Base-by-base conservation (phyloP, 2,113 vertebrate species). In the Tyto alba region DNA sequence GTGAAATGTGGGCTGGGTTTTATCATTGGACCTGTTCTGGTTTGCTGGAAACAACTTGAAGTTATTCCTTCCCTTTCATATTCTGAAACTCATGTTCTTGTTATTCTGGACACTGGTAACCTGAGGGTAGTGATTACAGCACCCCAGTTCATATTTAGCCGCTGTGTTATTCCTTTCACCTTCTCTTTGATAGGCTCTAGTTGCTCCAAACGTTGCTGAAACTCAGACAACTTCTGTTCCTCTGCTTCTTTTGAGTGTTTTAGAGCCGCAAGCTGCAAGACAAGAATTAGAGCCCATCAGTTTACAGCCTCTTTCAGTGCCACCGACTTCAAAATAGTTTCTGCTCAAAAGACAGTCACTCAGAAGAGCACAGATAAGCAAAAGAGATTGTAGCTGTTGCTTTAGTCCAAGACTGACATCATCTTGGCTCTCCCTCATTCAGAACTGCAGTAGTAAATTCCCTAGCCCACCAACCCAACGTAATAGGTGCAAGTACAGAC, bases 141-240 rank as follows among this genome's bases (percentile, higher is more conserved):
- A 5, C 19, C 38, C 30, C 12, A 53, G 38, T 6, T 66, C 62
- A 34, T 5, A 20, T 7, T 21, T 85, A 69, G 47, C n/a, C 60
- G 45, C 43, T 50, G 10, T 40, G 26, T 56, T n/a, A 32, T 5
- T 68, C 36, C 57, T 40, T 90, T 96, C 77, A 99, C 99, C 97
- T 98, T 98, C 36, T 98, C 95, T 89, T 96, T 97, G 25, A 99
- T 47, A 25, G 91, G 90, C 57, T 98, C 98, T 3, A 99, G 97
- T 79, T 99, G 98, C 55, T 98, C 98, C 20, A 95, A 79, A 73
- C 96, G 97, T 10, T 97, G 96, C 63, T 97, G 97, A 6, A 97
- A 89, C 38, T 97, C 97, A 0, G 95, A 94, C 8, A 96, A 41
- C 55, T 82, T 97, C 45, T 98, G 97, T 26, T 98, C 98, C 47